phyloP scores from a whole-genome alignment of 2,113 vertebrate species.

The Phaetusa simplex region DNA sequence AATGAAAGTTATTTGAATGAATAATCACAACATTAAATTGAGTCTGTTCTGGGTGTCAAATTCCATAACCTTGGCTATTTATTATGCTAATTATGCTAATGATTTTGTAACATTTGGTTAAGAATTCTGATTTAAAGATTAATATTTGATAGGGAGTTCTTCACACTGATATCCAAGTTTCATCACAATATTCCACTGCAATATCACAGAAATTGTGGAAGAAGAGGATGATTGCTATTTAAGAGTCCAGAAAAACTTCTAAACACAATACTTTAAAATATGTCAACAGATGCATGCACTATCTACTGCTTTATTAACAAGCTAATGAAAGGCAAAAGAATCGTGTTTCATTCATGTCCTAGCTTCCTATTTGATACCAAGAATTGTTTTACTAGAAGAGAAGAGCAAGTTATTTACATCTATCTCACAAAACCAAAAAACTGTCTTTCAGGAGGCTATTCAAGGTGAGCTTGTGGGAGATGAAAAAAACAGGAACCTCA shows the following conservation, averaged over 20 bases:
- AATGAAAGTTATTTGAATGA: neutral
- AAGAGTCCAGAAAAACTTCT: neutral
- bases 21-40: neutral
- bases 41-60: neutral
- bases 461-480: neutral
- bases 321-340: neutral
- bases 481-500: neutral
- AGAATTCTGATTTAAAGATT: neutral
- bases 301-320: neutral
- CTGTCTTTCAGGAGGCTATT: neutral
- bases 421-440: neutral
- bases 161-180: neutral
- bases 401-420: neutral
- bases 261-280: neutral
- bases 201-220: neutral
- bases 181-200: neutral
- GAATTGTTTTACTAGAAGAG: neutral
- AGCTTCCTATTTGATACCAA: neutral
- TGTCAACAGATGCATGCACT: neutral
- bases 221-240: neutral
- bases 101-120: neutral
- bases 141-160: neutral
- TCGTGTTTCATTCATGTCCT: neutral
- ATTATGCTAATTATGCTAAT: neutral
- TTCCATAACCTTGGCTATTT: neutral